Base-by-base conservation (phyloP, 2,888 invertebrate species). In the Clanis bilineata region DNA sequence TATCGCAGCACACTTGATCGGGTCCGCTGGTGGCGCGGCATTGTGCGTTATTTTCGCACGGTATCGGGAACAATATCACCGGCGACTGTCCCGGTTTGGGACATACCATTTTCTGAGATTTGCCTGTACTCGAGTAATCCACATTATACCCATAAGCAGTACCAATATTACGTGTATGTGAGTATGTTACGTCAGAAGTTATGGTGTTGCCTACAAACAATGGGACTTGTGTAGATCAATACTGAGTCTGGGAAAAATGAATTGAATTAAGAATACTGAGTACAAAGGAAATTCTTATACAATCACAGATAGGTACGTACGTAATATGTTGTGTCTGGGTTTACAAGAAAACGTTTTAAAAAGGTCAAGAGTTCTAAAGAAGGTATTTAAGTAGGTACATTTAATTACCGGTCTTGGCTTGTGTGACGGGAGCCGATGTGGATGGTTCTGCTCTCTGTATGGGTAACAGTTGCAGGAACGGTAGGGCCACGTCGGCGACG, bases 1-100 rank as follows among this genome's bases (percentile, higher is more conserved):
- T 90, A 43, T 88, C 85, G 70, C 93, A 93, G 83, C 93, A 93
- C 41, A 93, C 88, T 62, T 92, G 87, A 64, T 88, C 90, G 0
- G 88, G 75, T 1, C 92, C 92, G 70, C 83, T 82, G 73, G 82
- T 87, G 39, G 77, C 72, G 58, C 87, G 85, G 73, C 93, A 93
- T 64, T 92, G 92, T 0, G 87, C 82, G 74, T 78, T 91, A 73
- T 84, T 92, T 70, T 91, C 87, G 63, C 93, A 93, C 1, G 86
- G 87, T 22, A 92, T 85, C 23, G 90, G 86, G 74, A 93, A 92
- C 72, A 92, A 75, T 64, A 86, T 68, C 67, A 82, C 79, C 18
- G 85, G 83, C 21, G 82, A 76, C 65, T 79, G 83, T 12, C 82
- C 76, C 64, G 88, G 71, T 75, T 91, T 85, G 61, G 91, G 86